These are phyloP conservation scores for Tapirus terrestris DNA, from an alignment of 2,113 vertebrate genomes.

Conservation along the genomic window DNA sequence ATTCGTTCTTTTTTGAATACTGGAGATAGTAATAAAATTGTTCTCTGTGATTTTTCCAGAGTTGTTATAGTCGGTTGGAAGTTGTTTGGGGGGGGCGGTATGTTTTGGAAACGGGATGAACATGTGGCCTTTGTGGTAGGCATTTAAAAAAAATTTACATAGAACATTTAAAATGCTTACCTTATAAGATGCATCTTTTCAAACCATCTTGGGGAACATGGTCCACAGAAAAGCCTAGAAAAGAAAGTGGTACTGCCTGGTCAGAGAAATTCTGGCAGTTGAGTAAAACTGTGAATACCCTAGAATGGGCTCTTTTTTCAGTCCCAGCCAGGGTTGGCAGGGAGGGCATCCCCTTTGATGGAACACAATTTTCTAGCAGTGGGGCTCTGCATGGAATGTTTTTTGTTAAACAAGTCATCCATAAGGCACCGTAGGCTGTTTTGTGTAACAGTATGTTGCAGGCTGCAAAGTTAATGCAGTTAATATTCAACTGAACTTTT, in stretches of 20 bases:
- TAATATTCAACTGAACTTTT: constrained; percentile 90
- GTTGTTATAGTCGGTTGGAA: background rate
- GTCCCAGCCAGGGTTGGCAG: constrained; percentile 47
- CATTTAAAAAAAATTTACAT: background rate
- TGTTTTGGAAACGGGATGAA: background rate
- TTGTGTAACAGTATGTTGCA: constrained; percentile 81
- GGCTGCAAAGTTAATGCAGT: constrained; percentile 86
- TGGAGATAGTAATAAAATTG: background rate
- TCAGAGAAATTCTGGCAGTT: constrained; percentile 47
- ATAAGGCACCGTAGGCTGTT: constrained; percentile 82
- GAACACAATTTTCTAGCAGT: constrained; percentile 60
- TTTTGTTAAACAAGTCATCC: constrained; percentile 83
- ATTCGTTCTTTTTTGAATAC: background rate
- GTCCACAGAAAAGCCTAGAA: background rate
- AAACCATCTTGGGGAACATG: background rate
- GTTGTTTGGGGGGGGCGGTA: background rate
- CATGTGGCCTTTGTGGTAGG: background rate
- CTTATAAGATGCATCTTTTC: background rate
- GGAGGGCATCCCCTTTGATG: constrained; percentile 64
- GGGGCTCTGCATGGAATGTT: constrained; percentile 75
- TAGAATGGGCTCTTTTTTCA: constrained; percentile 22
- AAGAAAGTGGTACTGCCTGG: background rate
- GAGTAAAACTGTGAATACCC: constrained; percentile 10
- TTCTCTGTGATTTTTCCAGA: background rate
- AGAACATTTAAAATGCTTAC: background rate